Evolutionary conservation across 2,797 vertebrate species (phyloP), one percentile per base, ranked within the genome.

Genomic region (Manis javanica): DNA sequence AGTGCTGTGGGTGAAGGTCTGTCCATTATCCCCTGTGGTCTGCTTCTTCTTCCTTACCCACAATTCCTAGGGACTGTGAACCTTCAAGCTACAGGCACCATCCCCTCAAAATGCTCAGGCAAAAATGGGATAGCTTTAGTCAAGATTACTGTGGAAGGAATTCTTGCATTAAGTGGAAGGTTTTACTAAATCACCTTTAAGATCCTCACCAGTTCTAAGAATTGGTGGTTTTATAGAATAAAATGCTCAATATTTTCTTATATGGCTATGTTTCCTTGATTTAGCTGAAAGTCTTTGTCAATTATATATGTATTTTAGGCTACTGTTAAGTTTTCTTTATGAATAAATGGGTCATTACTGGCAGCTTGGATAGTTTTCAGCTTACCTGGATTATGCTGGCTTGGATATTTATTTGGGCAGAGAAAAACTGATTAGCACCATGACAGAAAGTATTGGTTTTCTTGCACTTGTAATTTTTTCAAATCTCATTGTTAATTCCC

Each of bases 261-360:
- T 46, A 75, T 66, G 61, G 31, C 74, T 75, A 37, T 61, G 71
- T 86, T 83, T 19, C 26, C 69, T 85, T 94, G 88, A 92, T 86
- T 96, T 96, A 96, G 68, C 23, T 34, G 86, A 71, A 94, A 69
- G 59, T 75, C 63, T 91, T 91, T 89, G 64, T 94, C 82, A 89
- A 79, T 95, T 94, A 92, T 87, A 24, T 69, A 81, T 91, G 74
- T 26, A 75, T 88, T 90, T 94, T 29, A 39, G 53, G 18, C 53
- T 83, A 66, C 89, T 91, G 64, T 75, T 97, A 93, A 83, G 66
- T 96, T 95, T 92, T 93, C 61, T 93, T 83, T 86, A 94, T 96
- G 64, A 96, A 94, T 86, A 69, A 94, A 61, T 85, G 31, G 59
- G 31, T 87, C 29, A 0, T 72, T 89, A 83, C 85, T 94, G 93